Percentiles rank a stretch among this genome's conserved stretches.
Conservation (phyloP, 2,888 invertebrate species). For the Alloscopus bannaensis region DNA sequence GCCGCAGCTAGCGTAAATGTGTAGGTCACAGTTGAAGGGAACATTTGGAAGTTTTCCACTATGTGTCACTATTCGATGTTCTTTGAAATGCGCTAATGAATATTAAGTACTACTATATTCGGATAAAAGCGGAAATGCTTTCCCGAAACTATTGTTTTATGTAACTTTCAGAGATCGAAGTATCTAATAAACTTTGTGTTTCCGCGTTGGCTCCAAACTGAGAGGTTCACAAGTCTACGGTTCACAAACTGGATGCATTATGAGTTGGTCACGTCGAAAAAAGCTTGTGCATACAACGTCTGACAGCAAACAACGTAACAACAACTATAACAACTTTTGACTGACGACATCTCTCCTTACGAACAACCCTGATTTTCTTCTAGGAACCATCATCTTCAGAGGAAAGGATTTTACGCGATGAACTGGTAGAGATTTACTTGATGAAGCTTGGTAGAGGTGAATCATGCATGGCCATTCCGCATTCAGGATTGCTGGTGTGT, state of each 20-base stretch:
- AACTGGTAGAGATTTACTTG: too few species aligned
- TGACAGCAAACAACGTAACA: not conserved
- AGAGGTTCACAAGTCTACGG: not conserved
- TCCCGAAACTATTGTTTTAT: not conserved
- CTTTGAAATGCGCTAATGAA: not conserved
- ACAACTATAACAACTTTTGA: too few species aligned
- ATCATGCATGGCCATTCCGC: not conserved
- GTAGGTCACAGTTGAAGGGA: constrained; percentile 4
- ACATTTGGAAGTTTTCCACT: constrained; percentile 29
- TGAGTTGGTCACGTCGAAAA: not conserved
- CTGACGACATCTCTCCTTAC: not conserved
- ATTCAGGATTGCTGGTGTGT: not conserved
- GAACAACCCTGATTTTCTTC: constrained; percentile 14
- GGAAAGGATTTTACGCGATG: not conserved
- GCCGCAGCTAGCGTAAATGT: constrained; percentile 7
- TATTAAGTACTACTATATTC: not conserved
- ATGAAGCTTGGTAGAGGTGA: too few species aligned
- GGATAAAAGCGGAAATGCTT: not conserved
- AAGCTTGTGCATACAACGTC: not conserved
- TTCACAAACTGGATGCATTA: not conserved
- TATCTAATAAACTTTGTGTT: not conserved
- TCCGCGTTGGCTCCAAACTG: not conserved
- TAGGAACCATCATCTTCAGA: constrained; percentile 4
- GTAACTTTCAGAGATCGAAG: not conserved
- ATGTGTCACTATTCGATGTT: not conserved